phyloP scores from a whole-genome alignment of 2,797 vertebrate genomes.

The Enoplosus armatus region DNA sequence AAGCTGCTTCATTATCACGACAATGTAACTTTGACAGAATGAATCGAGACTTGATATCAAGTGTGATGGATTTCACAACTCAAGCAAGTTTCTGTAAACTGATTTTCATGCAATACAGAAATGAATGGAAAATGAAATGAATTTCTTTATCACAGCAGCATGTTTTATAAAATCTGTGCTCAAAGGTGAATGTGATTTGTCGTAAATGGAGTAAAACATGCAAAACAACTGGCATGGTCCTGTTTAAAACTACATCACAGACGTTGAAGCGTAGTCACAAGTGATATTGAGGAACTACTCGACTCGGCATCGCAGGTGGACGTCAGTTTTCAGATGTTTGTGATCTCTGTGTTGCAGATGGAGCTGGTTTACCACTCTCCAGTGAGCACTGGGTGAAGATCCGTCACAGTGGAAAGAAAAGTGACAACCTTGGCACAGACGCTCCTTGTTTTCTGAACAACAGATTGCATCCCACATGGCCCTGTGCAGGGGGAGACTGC shows the following conservation, averaged over 20 bases:
- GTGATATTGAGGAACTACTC: slow-evolving; percentile 8
- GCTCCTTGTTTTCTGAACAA: slow-evolving; percentile 46
- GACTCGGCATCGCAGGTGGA: slow-evolving; percentile 26
- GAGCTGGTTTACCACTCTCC: slow-evolving; percentile 49
- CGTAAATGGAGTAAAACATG: background rate
- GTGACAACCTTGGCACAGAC: slow-evolving; percentile 77
- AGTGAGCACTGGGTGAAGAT: slow-evolving; percentile 59
- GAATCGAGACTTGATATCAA: background rate
- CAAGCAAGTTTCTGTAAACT: background rate
- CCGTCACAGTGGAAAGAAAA: slow-evolving; percentile 65
- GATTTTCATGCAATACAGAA: background rate
- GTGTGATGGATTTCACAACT: slow-evolving; percentile 2
- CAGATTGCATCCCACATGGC: slow-evolving; percentile 84
- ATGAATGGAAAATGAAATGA: background rate
- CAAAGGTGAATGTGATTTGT: background rate
- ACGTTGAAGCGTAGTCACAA: slow-evolving; percentile 3
- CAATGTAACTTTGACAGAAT: background rate
- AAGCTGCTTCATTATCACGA: background rate
- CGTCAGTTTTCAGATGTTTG: slow-evolving; percentile 30
- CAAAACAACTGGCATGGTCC: background rate
- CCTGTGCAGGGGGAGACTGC: slow-evolving; percentile 57
- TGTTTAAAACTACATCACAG: background rate
- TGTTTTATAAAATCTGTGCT: background rate
- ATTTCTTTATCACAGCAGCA: background rate
- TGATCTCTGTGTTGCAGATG: slow-evolving; percentile 50